phyloP scores from a whole-genome alignment of 2,797 vertebrate genomes.

The Notolabrus celidotus region DNA sequence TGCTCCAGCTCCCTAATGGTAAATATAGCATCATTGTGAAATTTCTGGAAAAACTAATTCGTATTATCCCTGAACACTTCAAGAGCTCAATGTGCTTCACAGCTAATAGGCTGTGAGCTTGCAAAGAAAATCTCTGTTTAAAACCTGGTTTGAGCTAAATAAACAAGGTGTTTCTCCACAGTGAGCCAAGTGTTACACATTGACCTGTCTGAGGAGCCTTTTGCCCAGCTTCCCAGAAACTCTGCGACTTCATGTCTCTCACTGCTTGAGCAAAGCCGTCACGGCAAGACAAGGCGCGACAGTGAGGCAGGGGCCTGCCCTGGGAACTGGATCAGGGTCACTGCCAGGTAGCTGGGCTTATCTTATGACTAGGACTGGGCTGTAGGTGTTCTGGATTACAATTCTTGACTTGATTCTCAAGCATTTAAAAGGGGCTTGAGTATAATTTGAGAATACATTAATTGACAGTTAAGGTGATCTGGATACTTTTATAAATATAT shows the following conservation, averaged over 20 bases:
- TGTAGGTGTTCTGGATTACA: conserved; percentile 1
- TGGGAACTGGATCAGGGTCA: conserved; percentile 36
- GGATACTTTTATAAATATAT: not conserved
- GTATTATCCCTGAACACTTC: conserved; percentile 21
- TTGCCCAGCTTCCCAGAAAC: conserved; percentile 64
- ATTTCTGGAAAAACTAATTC: conserved; percentile 8
- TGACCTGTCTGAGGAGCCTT: conserved; percentile 66
- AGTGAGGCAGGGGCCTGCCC: conserved; percentile 15
- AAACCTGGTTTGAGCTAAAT: conserved; percentile 57
- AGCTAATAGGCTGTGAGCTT: conserved; percentile 25
- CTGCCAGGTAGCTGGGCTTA: conserved; percentile 22
- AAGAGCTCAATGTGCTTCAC: conserved; percentile 9
- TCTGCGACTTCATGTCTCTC: conserved; percentile 52
- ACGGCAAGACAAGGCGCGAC: conserved; percentile 14
- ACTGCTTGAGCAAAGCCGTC: conserved; percentile 20
- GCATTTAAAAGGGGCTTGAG: not conserved
- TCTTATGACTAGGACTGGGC: conserved; percentile 27
- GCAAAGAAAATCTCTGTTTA: conserved; percentile 56
- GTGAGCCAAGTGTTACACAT: conserved; percentile 71
- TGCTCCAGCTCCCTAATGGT: not conserved
- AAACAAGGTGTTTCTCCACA: conserved; percentile 76
- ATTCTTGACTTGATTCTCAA: not conserved
- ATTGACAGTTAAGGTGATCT: not conserved
- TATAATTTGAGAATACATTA: not conserved
- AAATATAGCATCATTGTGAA: conserved; percentile 19